Percentiles rank a stretch among this genome's conserved stretches.
Evolutionary conservation across 1,140 invertebrate species (phyloP).

Genomic region (Palaemon carinicauda): DNA sequence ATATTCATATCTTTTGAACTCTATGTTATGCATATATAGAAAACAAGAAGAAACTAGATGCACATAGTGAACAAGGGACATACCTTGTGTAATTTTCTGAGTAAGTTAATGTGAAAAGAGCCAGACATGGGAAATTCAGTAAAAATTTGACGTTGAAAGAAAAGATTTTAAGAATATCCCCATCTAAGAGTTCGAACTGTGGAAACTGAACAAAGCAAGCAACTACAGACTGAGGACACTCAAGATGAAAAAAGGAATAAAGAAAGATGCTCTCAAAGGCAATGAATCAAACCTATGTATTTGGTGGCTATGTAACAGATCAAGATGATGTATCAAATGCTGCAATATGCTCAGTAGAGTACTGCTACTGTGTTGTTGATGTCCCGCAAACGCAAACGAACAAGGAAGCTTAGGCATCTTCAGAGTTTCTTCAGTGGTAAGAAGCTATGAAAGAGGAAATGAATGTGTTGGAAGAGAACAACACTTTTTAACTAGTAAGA

Average conservation of each 20-base stretch:
- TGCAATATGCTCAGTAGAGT: background rate
- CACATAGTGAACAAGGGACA: too few species aligned
- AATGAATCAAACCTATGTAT: background rate
- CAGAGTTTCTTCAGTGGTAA: too few species aligned
- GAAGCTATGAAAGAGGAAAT: too few species aligned
- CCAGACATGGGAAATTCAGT: constrained; percentile 3
- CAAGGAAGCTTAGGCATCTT: background rate
- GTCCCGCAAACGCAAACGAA: too few species aligned
- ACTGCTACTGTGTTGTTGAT: too few species aligned
- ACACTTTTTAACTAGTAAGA: too few species aligned
- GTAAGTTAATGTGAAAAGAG: background rate
- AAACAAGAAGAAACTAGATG: too few species aligned
- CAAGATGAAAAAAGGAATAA: background rate
- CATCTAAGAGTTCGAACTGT: too few species aligned
- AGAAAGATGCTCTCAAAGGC: background rate
- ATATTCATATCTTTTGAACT: constrained; percentile 9
- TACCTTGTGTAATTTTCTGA: background rate
- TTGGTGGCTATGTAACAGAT: background rate
- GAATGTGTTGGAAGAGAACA: too few species aligned
- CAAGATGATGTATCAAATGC: background rate
- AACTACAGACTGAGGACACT: background rate
- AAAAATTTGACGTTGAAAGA: background rate
- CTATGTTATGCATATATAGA: background rate
- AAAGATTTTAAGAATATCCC: background rate
- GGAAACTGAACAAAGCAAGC: background rate